Evolutionary conservation across 1,140 invertebrate species (phyloP), one percentile per base, ranked within the genome.

Genomic region (Drosophila willistoni): DNA sequence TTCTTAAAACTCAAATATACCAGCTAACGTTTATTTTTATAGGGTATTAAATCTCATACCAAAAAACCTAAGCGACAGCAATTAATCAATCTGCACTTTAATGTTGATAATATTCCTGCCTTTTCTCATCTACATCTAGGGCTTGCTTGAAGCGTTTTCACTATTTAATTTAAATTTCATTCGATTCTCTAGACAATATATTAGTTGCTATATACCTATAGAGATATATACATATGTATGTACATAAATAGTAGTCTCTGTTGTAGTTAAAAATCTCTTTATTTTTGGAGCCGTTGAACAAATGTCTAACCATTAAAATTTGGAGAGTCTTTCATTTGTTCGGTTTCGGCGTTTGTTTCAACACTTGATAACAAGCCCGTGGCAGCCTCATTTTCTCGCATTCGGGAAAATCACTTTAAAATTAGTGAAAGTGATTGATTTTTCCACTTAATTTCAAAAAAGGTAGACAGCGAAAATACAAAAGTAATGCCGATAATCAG

Each of bases 401-500:
- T 69, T 77, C 42, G 65, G 63, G 72, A 65, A 85, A 85, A 87
- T 79, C 75, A 81, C 80, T 87, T 83, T 83, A 77, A 86, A 86
- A 86, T 86, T 86, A 86, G 83, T 86, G 83, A 86, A 86, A 86
- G 83, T 86, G 83, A 86, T 86, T 86, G 83, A 86, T 86, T 86
- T 86, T 86, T 64, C 65, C 83, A 87, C 83, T 86, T 86, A 77
- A 89, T 87, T 86, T 87, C 77, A 36, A 60, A 47, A n/a, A n/a
- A 4, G 79, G 51, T 72, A 85, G 74, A 73, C 80, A 81, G 41
- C 61, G 67, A 55, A 55, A n/a, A 9, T 29, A 33, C 55, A 60
- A 67, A 55, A 68, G 72, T 87, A 85, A 85, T 85, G 81, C 79
- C 79, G 81, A 85, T 85, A 85, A 87, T 85, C 79, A 85, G 83